Conservation (phyloP, 2,888 invertebrate genomes). For the Morpho helenor region DNA sequence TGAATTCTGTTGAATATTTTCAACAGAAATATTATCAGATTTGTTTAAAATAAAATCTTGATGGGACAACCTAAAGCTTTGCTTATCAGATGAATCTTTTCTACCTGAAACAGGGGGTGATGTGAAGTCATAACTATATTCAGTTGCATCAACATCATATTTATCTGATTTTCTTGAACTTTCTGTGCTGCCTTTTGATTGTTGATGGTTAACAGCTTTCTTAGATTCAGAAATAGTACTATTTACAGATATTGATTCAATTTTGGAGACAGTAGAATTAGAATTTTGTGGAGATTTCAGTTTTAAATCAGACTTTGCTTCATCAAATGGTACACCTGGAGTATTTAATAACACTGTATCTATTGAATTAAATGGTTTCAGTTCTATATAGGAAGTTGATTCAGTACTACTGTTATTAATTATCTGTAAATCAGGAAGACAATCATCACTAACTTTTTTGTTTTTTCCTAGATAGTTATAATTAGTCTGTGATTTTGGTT, state of each 20-base stretch:
- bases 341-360: constrained; percentile 57
- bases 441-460: constrained; percentile 25
- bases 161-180: constrained; percentile 38
- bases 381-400: constrained; percentile 63
- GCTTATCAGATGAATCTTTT: constrained; percentile 35
- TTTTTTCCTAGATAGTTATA: constrained; percentile 18
- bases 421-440: constrained; percentile 40
- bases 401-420: constrained; percentile 57
- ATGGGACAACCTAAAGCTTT: constrained; percentile 7
- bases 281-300: constrained; percentile 15
- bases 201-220: constrained; percentile 36
- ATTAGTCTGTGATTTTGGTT: constrained; percentile 24
- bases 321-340: constrained; percentile 44
- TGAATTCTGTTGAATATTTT: constrained; percentile 51
- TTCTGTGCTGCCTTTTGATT: constrained; percentile 32
- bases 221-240: constrained; percentile 41
- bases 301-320: constrained; percentile 30
- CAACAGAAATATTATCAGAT: constrained; percentile 33
- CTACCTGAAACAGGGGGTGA: constrained; percentile 41
- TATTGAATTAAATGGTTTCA: constrained; percentile 54
- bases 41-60: constrained; percentile 28
- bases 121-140: constrained; percentile 65
- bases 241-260: constrained; percentile 37
- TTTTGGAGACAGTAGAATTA: constrained; percentile 30
- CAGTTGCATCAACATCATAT: constrained; percentile 50